Evolutionary conservation across 1,140 invertebrate species (phyloP).

Genomic region (Zeugodacus cucurbitae): DNA sequence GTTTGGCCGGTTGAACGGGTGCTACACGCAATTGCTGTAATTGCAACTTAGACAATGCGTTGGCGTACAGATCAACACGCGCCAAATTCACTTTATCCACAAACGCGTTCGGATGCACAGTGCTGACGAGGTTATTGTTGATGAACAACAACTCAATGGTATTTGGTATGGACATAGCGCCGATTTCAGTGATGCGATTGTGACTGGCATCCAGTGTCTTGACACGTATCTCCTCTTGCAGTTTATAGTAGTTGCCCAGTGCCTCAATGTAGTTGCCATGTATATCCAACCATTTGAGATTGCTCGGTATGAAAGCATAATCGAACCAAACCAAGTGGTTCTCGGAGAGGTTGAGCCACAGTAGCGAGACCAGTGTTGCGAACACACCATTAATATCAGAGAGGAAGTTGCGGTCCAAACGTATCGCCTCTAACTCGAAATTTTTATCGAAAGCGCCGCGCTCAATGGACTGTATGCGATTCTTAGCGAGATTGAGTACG

Average conservation of each 20-base stretch:
- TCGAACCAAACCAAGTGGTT: conserved; percentile 93
- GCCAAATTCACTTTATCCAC: conserved; percentile 84
- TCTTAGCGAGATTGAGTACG: conserved; percentile 87
- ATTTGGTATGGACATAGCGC: conserved; percentile 85
- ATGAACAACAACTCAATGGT: conserved; percentile 89
- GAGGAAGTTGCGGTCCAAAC: conserved; percentile 87
- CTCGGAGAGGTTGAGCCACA: conserved; percentile 90
- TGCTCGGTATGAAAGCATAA: conserved; percentile 87
- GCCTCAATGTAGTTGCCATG: conserved; percentile 88
- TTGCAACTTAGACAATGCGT: conserved; percentile 84
- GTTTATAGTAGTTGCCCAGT: conserved; percentile 86
- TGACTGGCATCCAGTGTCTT: conserved; percentile 88
- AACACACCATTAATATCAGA: conserved; percentile 89
- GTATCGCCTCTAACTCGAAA: conserved; percentile 81
- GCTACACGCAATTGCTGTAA: conserved; percentile 81
- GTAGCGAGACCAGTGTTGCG: conserved; percentile 79
- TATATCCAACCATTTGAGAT: conserved; percentile 90
- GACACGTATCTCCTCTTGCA: conserved; percentile 81
- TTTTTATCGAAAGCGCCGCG: conserved; percentile 84
- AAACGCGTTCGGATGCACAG: conserved; percentile 85
- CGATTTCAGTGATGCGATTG: conserved; percentile 84
- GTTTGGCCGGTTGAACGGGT: conserved; percentile 74
- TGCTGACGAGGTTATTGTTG: conserved; percentile 88
- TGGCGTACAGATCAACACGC: conserved; percentile 89
- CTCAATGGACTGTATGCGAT: conserved; percentile 86